Base-by-base conservation (phyloP, 2,797 vertebrate species). In the Gobio occitaniae region DNA sequence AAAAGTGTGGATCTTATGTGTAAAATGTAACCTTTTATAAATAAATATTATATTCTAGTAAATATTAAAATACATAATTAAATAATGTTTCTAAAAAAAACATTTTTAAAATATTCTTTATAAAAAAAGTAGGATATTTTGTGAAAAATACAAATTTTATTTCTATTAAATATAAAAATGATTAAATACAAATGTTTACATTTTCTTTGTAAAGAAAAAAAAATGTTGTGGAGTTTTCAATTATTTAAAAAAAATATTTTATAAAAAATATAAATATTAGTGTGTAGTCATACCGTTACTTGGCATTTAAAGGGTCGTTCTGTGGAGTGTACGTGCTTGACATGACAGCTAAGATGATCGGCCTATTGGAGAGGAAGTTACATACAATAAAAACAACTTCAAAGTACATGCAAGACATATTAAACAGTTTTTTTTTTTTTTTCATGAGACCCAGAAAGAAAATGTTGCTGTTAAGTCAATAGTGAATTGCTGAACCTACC, bases 301-400 rank as follows among this genome's bases (percentile, higher is more conserved):
- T 99, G 98, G 97, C 98, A 99, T 97, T 98, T 99, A 95, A 99
- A 99, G 91, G 98, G 98, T 94, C 98, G 96, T 95, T 99, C 98
- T 94, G 98, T 98, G 90, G 98, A 99, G 94, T 99, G 98, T 92
- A 99, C 98, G 77, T 99, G 98, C 93, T 98, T 99, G 94, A 99
- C 98, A 50, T 99, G 98, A 96, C 97, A 98, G 95, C 97, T 99
- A 92, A 99, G 97, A 94, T 99, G 98, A 96, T 99, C 50, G 98
- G 98, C 94, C 98, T 99, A 95, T 88, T 91, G 88, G 12, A 72
- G 72, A 32, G 11, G 68, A 84, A 65, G n/a, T 56, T 2, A 74
- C 3, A 29, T 47, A 59, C 25, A 50, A 44, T 65, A 15, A n/a
- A 61, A 63, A 75, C 68, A 59, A 56, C 38, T 74, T 47, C 69